Percentiles rank a stretch among this genome's conserved stretches.
These are phyloP conservation scores for Ostrea denselamellosa DNA, from an alignment of 1,140 invertebrate species.

Conservation along the genomic window DNA sequence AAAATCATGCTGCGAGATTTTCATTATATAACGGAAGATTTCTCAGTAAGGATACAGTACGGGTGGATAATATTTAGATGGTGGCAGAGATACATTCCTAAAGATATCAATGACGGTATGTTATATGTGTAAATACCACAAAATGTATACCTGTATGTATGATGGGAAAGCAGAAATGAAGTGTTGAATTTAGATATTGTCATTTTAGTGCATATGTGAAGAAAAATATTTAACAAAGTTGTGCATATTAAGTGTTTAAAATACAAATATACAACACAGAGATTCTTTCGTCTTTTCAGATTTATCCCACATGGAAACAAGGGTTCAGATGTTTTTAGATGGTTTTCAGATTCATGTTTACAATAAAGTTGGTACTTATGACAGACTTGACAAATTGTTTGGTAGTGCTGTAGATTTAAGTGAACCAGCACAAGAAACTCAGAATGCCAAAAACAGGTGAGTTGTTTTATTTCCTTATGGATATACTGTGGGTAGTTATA, in stretches of 20 bases:
- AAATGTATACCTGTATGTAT: background rate
- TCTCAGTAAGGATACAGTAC: conserved; percentile 95
- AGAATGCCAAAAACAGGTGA: conserved; percentile 58
- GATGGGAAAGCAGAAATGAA: too few species aligned
- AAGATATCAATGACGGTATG: conserved; percentile 95
- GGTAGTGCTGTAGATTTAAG: conserved; percentile 70
- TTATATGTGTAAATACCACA: background rate
- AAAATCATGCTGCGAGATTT: conserved; percentile 99
- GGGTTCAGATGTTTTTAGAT: conserved; percentile 95
- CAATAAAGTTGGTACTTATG: conserved; percentile 94
- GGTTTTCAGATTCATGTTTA: conserved; percentile 98
- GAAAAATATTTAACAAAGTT: background rate
- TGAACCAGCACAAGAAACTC: conserved; percentile 72
- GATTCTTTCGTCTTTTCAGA: conserved; percentile 83
- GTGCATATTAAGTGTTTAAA: too few species aligned
- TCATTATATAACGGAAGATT: conserved; percentile 96
- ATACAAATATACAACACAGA: background rate
- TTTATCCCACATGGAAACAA: conserved; percentile 96
- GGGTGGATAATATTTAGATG: conserved; percentile 98
- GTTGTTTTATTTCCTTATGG: background rate
- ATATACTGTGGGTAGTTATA: too few species aligned
- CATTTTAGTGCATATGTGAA: background rate
- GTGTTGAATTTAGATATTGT: too few species aligned
- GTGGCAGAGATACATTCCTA: conserved; percentile 96
- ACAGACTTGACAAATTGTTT: conserved; percentile 92